A percentile compares a stretch with the other conserved stretches of the same genome.
phyloP scores from a whole-genome alignment of 2,888 invertebrate genomes.

The Troides aeacus region DNA sequence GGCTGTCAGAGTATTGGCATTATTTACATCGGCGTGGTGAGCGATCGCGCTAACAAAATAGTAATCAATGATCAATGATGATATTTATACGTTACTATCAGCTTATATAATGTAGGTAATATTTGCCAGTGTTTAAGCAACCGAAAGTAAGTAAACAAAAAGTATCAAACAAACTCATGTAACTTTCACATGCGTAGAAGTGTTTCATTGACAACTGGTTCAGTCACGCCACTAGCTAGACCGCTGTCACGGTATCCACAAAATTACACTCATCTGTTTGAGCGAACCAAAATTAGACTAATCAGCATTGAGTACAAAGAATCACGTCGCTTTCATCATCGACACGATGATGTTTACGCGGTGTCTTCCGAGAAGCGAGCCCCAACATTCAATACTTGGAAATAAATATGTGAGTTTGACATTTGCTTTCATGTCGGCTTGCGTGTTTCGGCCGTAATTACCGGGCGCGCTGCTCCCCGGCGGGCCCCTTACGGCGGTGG shows the following conservation, averaged over 20 bases:
- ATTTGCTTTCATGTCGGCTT: conserved; percentile 78
- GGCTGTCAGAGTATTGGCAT: conserved; percentile 37
- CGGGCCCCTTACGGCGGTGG: conserved; percentile 44
- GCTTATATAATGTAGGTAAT: no score
- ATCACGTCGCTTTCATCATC: conserved; percentile 79
- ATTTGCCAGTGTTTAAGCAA: no score
- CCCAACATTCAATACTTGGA: conserved; percentile 78
- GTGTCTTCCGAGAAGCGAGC: conserved; percentile 73
- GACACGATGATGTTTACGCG: conserved; percentile 77
- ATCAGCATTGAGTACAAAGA: conserved; percentile 77
- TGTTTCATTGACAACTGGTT: conserved; percentile 50
- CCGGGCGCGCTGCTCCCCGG: conserved; percentile 46
- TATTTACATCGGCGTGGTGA: conserved; percentile 20
- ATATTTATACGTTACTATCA: no score
- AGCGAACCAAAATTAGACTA: conserved; percentile 70
- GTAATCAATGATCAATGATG: no score
- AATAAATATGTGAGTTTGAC: conserved; percentile 81
- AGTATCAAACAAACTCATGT: no score
- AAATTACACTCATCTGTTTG: conserved; percentile 63
- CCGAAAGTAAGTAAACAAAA: no score
- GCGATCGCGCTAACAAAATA: no score
- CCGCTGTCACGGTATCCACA: conserved; percentile 65
- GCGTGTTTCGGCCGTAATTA: conserved; percentile 76
- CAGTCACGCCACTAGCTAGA: conserved; percentile 48
- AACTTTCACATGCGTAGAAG: conserved; percentile 36